A percentile compares a stretch with the other conserved stretches of the same genome.
phyloP scores from a whole-genome alignment of 2,888 invertebrate species.

The Clanis bilineata region DNA sequence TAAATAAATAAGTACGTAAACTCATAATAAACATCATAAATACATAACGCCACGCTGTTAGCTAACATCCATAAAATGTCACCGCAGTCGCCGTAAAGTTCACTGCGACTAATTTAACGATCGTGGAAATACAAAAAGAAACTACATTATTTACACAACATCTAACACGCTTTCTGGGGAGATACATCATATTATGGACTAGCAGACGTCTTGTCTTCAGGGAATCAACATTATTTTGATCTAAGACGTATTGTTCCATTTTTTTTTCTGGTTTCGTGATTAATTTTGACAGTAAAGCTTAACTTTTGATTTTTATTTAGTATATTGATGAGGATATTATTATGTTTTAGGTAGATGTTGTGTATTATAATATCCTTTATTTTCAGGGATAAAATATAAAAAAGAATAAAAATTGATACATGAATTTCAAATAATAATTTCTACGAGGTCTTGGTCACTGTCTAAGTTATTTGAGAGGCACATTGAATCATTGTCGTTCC shows the following conservation, averaged over 20 bases:
- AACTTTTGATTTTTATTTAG: too few species aligned
- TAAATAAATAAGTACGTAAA: too few species aligned
- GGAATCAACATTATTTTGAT: not conserved
- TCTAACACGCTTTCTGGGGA: not conserved
- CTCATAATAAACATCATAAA: conserved; percentile 16
- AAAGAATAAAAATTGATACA: too few species aligned
- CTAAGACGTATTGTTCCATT: not conserved
- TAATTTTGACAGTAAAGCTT: not conserved
- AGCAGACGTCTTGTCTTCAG: not conserved
- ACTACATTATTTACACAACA: not conserved
- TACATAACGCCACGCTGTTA: conserved; percentile 26
- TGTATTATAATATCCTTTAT: too few species aligned
- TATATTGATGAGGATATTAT: too few species aligned
- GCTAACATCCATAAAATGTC: conserved; percentile 29
- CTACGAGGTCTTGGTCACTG: not conserved
- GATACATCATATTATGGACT: not conserved
- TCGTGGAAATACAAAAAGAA: conserved; percentile 25
- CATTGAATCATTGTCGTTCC: not conserved
- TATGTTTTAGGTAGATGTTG: too few species aligned
- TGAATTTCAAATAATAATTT: not conserved
- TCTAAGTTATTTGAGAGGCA: too few species aligned
- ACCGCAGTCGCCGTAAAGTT: conserved; percentile 29
- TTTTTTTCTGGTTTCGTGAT: not conserved
- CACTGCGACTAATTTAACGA: conserved; percentile 29
- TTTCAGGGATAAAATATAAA: too few species aligned